Evolutionary conservation across 2,888 invertebrate species (phyloP), one percentile per base, ranked within the genome.

Genomic region (Hartigia nigra): DNA sequence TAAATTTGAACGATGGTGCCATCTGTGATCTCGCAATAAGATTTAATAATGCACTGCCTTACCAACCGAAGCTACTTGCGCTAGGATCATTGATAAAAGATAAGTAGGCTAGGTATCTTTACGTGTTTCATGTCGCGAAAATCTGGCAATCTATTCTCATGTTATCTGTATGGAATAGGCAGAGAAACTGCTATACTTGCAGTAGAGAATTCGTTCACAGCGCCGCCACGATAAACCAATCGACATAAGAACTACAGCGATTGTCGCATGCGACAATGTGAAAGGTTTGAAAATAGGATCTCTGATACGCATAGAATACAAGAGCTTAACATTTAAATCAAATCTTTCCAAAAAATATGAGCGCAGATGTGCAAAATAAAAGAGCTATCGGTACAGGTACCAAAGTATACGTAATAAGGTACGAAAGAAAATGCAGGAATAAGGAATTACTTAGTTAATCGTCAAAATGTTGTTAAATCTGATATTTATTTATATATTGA

Each of bases 401-500:
- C 23, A 2, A 55, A 55, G 55, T 55, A 23, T 55, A 55, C 23
- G 55, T 55, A 23, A 23, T 9, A 9, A 55, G 23, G 9, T 2
- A 23, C 1, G 23, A 23, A 23, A 55, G 9, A 2, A 2, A 55
- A 55, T 2, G 23, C 9, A 55, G 23, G 2, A 55, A 55, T 23
- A 55, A 55, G 9, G 23, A 55, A 55, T 23, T 23, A 2, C 23
- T 55, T 0, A 55, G 9, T 55, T 55, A 5, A 55, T 23, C 9
- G 23, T 23, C 1, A 9, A 55, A 23, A 23, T 72, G 72, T 34
- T 72, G 72, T 72, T 72, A 72, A 72, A 72, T 31, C 34, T 72
- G 72, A 72, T 72, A 72, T 72, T 72, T 72, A 72, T 72, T 72
- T 72, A 23, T 34, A 4, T 72, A 72, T 72, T 12, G 32, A 34